Evolutionary conservation across 2,888 invertebrate species (phyloP).

Genomic region (Orthosia cruda): DNA sequence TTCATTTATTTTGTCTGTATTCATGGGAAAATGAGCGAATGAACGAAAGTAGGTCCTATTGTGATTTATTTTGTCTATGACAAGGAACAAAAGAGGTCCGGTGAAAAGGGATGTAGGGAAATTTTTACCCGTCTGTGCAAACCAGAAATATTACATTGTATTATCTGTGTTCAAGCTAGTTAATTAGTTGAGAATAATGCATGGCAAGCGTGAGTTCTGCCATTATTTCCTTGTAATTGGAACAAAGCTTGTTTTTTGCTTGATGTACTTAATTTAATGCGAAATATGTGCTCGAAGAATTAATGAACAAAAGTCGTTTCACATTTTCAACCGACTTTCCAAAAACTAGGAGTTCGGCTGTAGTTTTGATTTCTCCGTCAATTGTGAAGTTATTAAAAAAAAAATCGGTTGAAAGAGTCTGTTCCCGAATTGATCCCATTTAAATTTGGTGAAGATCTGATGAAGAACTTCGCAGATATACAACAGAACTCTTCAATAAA

Average conservation of each 20-base stretch:
- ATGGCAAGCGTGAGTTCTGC: not conserved
- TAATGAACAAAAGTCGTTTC: not conserved
- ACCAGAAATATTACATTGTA: slow-evolving; percentile 34
- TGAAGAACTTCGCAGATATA: no score
- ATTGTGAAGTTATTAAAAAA: no score
- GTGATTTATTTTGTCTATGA: slow-evolving; percentile 60
- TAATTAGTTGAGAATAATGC: slow-evolving; percentile 28
- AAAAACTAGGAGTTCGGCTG: no score
- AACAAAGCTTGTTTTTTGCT: not conserved
- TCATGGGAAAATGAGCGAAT: slow-evolving; percentile 61
- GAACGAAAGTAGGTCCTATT: slow-evolving; percentile 54
- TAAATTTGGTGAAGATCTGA: no score
- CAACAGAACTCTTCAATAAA: no score
- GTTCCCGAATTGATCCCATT: no score
- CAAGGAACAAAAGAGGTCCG: slow-evolving; percentile 50
- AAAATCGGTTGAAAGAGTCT: no score
- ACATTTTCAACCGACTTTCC: no score
- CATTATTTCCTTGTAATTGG: not conserved
- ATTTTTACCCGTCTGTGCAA: slow-evolving; percentile 29
- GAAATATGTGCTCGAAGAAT: not conserved
- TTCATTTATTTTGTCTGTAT: slow-evolving; percentile 65
- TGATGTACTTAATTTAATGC: not conserved
- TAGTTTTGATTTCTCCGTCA: no score
- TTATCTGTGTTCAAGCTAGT: slow-evolving; percentile 13
- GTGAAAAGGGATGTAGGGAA: slow-evolving; percentile 20